phyloP scores from a whole-genome alignment of 2,113 vertebrate species.

The Crotalus horridus region DNA sequence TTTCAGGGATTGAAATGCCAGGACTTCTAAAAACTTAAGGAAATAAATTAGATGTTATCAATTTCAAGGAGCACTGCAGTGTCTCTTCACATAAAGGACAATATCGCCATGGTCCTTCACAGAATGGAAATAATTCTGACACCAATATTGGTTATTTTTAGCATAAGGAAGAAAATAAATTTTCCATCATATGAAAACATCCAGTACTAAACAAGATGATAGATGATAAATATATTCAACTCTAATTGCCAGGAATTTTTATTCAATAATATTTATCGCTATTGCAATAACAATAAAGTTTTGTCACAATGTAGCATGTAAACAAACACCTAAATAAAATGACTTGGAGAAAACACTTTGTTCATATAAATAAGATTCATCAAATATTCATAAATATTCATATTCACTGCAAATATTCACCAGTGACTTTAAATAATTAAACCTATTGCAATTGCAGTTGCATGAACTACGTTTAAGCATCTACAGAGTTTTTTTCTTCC shows the following conservation, averaged over 20 bases:
- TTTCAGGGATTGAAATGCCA: neutral
- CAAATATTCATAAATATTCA: neutral
- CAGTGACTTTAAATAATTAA: neutral
- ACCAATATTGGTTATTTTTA: no score
- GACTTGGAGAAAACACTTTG: neutral
- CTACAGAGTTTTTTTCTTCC: neutral
- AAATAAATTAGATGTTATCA: neutral
- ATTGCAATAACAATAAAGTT: neutral
- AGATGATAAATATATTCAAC: neutral
- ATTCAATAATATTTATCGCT: neutral
- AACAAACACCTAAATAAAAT: neutral
- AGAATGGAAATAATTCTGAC: neutral
- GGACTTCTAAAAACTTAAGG: neutral
- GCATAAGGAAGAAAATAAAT: neutral
- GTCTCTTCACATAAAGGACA: neutral
- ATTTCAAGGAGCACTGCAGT: neutral
- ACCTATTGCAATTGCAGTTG: neutral
- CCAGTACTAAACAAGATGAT: neutral
- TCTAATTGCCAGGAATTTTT: neutral
- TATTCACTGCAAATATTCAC: neutral
- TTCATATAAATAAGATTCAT: neutral
- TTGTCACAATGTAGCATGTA: neutral
- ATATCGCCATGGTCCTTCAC: neutral
- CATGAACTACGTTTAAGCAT: neutral
- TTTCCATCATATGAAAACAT: neutral